phyloP scores from a whole-genome alignment of 2,797 vertebrate genomes.

The Danio jaintianensis region DNA sequence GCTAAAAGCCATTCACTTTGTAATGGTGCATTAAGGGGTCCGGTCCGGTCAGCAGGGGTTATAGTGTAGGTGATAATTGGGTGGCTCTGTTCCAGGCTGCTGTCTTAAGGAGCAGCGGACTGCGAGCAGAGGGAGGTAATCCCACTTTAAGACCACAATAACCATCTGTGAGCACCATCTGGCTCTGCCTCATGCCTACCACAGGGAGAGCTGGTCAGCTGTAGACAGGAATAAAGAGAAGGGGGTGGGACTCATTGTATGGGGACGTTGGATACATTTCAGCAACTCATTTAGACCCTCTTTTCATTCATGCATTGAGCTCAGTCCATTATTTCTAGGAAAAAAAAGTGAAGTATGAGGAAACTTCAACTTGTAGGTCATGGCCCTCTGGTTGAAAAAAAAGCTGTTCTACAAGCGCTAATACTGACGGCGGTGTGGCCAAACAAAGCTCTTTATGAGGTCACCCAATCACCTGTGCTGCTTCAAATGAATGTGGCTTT shows the following conservation, averaged over 20 bases:
- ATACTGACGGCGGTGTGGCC: not conserved
- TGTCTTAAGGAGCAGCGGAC: conserved; percentile 72
- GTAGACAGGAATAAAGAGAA: conserved; percentile 15
- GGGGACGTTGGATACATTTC: conserved; percentile 29
- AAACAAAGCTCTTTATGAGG: conserved; percentile 47
- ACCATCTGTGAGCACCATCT: conserved; percentile 89
- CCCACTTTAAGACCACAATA: conserved; percentile 83
- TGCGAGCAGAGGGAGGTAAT: conserved; percentile 82
- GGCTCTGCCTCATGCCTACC: conserved; percentile 63
- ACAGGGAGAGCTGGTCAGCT: conserved; percentile 38
- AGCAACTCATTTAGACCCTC: not conserved
- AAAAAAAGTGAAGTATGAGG: not conserved
- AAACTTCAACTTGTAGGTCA: conserved; percentile 44
- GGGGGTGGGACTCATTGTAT: conserved; percentile 21
- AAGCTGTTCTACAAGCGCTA: conserved; percentile 25
- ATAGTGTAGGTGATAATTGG: conserved; percentile 66
- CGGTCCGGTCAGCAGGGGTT: conserved; percentile 52
- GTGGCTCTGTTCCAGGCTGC: conserved; percentile 71
- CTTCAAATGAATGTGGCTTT: conserved; percentile 37
- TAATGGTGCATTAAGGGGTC: conserved; percentile 31
- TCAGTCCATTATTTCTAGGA: not conserved
- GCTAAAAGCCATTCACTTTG: conserved; percentile 39
- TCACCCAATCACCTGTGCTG: conserved; percentile 34
- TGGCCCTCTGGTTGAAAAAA: conserved; percentile 6
- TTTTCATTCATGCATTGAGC: not conserved